Conservation (phyloP, 2,797 vertebrate genomes). For the Coracias cyanogaster region DNA sequence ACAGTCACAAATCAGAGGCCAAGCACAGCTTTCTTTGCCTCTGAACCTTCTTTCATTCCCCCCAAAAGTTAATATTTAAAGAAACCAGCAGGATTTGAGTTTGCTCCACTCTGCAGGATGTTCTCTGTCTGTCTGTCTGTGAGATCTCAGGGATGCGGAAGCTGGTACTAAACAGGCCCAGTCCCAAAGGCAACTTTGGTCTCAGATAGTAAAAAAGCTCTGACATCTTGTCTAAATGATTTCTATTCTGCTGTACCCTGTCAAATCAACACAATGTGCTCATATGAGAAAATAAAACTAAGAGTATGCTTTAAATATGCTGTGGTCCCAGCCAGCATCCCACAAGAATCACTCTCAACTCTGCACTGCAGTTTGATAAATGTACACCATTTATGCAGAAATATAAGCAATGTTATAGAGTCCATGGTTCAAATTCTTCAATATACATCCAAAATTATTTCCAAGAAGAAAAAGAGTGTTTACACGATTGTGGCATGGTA, state of each 20-base stretch:
- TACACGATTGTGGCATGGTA: not conserved
- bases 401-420: not conserved
- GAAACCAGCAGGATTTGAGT: not conserved
- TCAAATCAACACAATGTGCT: not conserved
- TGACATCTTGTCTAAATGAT: not conserved
- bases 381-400: not conserved
- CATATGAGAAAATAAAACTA: not conserved
- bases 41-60: not conserved
- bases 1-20: not conserved
- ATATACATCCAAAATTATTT: not conserved
- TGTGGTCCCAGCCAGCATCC: not conserved
- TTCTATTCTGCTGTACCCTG: not conserved
- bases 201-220: not conserved
- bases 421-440: not conserved
- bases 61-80: not conserved
- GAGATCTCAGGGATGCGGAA: not conserved
- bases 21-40: not conserved
- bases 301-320: not conserved
- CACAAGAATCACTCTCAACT: not conserved
- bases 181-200: not conserved
- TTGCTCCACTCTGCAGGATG: not conserved
- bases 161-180: not conserved
- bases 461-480: not conserved
- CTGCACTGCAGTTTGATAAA: not conserved
- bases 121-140: rapidly evolving